Conservation (phyloP, 2,888 invertebrate species). For the Caenorhabditis angaria region DNA sequence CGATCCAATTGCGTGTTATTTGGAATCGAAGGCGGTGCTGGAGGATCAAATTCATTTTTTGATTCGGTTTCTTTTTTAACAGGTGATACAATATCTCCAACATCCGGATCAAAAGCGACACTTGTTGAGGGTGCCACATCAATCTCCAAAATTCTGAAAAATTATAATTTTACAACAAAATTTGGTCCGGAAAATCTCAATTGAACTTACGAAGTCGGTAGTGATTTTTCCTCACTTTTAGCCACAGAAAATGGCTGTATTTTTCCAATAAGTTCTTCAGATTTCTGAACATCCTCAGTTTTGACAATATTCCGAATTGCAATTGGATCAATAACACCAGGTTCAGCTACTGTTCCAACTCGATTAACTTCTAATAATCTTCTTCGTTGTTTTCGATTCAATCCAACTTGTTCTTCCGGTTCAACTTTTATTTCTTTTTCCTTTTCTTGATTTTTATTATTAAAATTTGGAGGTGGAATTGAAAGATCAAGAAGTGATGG, state of each 20-base stretch:
- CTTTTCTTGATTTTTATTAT: background rate
- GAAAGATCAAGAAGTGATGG: conserved; percentile 8
- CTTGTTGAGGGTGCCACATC: conserved; percentile 10
- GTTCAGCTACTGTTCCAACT: conserved; percentile 14
- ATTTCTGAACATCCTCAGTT: background rate
- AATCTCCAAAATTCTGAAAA: conserved; percentile 6
- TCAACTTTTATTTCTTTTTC: background rate
- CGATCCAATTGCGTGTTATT: conserved; percentile 48
- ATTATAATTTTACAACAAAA: background rate
- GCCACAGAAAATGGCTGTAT: background rate
- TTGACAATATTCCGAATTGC: background rate
- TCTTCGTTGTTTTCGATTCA: conserved; percentile 50
- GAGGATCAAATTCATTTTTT: conserved; percentile 19
- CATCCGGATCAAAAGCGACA: conserved; percentile 34
- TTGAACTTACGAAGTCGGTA: conserved; percentile 1
- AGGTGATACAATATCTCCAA: conserved; percentile 10
- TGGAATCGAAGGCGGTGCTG: conserved; percentile 36
- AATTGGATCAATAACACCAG: conserved; percentile 47
- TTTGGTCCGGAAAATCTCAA: background rate
- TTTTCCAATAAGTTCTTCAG: conserved; percentile 3
- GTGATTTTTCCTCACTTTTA: conserved; percentile 14
- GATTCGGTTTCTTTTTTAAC: background rate
- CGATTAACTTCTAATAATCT: conserved; percentile 39
- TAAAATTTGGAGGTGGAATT: conserved; percentile 8
- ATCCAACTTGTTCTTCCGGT: conserved; percentile 15